Evolutionary conservation across 2,113 vertebrate genomes (phyloP).

Genomic region (Phocoena sinus): DNA sequence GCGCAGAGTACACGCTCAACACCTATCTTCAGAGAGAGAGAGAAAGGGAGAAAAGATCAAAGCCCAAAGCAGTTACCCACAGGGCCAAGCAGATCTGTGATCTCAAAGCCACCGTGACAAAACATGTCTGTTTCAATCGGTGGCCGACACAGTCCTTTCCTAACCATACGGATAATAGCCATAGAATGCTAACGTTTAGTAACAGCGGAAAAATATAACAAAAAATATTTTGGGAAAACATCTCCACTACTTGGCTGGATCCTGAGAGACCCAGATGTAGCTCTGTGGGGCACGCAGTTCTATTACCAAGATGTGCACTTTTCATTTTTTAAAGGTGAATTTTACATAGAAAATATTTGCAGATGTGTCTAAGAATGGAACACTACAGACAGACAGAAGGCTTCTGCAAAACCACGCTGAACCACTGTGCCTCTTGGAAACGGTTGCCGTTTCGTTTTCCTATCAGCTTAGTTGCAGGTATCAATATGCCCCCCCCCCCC

Average conservation of each 20-base stretch:
- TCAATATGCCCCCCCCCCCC: neutral
- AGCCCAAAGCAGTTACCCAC: neutral
- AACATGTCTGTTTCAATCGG: neutral
- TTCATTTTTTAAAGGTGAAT: neutral
- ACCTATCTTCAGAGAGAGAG: neutral
- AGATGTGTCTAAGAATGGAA: neutral
- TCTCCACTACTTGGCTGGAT: neutral
- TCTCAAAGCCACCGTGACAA: neutral
- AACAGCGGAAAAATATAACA: neutral
- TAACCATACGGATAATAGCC: neutral
- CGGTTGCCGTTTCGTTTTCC: neutral
- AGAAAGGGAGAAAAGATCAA: neutral
- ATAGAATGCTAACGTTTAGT: neutral
- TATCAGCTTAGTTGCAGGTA: neutral
- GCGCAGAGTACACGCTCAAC: accelerated
- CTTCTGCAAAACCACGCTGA: accelerated
- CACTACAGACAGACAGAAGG: accelerated
- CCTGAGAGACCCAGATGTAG: neutral
- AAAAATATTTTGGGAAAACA: slow-evolving; percentile 34
- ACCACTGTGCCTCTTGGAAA: neutral
- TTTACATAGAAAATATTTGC: neutral
- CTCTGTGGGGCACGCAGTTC: neutral
- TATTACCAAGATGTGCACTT: neutral
- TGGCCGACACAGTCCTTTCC: neutral
- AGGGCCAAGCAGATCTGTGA: neutral